These are phyloP conservation scores for Dinomys branickii DNA, from an alignment of 2,113 vertebrate species.

Conservation along the genomic window DNA sequence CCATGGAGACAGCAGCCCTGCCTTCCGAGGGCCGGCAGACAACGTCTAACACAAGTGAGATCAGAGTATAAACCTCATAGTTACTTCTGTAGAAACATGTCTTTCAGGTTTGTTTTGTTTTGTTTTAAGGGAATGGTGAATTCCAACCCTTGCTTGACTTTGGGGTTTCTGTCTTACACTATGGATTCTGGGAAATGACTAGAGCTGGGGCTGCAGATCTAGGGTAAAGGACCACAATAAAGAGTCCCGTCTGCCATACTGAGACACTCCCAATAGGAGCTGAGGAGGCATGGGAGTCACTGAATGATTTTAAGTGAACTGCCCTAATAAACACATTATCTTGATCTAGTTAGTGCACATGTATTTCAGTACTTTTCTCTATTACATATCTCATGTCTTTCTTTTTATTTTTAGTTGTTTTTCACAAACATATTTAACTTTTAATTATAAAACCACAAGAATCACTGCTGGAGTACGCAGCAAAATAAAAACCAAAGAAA, in stretches of 20 bases:
- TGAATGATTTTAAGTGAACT: not conserved
- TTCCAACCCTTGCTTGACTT: not conserved
- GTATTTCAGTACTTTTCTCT: not conserved
- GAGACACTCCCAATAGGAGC: not conserved
- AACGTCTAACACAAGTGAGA: not conserved
- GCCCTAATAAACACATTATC: not conserved
- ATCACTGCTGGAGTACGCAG: not conserved
- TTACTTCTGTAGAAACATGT: not conserved
- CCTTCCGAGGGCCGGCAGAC: not conserved
- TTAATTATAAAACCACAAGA: conserved; percentile 11
- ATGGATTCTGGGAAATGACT: not conserved
- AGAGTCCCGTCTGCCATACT: not conserved
- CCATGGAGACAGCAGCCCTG: not conserved
- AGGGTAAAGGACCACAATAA: not conserved
- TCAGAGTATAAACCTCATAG: not conserved
- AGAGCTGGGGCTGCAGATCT: not conserved
- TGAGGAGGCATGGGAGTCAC: not conserved
- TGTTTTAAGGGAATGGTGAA: not conserved
- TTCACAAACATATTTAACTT: conserved; percentile 10
- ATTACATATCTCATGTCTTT: not conserved
- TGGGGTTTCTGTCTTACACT: not conserved
- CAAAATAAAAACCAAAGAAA: not conserved
- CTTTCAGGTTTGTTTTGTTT: not conserved
- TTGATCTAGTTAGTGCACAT: not conserved
- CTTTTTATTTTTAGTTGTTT: conserved; percentile 45